Conservation (phyloP, 2,888 invertebrate genomes). For the Allygus modestus region DNA sequence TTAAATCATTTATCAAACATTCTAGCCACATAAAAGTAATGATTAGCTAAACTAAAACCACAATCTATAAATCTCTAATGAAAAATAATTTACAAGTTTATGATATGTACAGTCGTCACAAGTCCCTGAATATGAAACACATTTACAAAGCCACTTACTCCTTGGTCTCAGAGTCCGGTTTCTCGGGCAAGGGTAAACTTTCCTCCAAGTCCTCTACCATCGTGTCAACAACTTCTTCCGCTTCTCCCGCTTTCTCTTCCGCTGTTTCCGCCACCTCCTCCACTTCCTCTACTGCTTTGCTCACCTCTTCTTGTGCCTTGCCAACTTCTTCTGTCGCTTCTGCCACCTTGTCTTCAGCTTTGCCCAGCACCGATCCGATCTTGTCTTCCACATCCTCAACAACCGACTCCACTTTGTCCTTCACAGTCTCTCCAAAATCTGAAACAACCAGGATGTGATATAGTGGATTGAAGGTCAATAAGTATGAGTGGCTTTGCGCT, state of each 20-base stretch:
- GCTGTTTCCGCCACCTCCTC: constrained; percentile 54
- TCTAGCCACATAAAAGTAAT: no score
- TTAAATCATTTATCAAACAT: no score
- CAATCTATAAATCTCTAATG: no score
- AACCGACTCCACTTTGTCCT: constrained; percentile 63
- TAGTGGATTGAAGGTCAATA: no score
- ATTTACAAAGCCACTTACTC: constrained; percentile 57
- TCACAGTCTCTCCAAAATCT: constrained; percentile 65
- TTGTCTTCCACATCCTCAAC: constrained; percentile 65
- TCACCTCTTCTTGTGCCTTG: constrained; percentile 52
- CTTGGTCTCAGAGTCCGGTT: constrained; percentile 30
- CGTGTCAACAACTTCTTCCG: constrained; percentile 61
- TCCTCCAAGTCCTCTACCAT: constrained; percentile 64
- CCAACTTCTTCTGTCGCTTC: constrained; percentile 58
- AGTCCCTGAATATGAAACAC: constrained; percentile 7
- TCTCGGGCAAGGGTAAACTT: constrained; percentile 23
- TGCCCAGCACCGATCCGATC: constrained; percentile 55
- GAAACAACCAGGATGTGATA: constrained; percentile 37
- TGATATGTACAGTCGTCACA: constrained; percentile 9
- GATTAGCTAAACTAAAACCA: no score
- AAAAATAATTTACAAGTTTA: background rate
- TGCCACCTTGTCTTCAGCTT: constrained; percentile 47
- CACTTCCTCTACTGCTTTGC: constrained; percentile 44
- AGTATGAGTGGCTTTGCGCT: no score
- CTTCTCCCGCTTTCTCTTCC: constrained; percentile 56